Conservation (phyloP, 2,888 invertebrate species). For the Pristionchus maxplancki region DNA sequence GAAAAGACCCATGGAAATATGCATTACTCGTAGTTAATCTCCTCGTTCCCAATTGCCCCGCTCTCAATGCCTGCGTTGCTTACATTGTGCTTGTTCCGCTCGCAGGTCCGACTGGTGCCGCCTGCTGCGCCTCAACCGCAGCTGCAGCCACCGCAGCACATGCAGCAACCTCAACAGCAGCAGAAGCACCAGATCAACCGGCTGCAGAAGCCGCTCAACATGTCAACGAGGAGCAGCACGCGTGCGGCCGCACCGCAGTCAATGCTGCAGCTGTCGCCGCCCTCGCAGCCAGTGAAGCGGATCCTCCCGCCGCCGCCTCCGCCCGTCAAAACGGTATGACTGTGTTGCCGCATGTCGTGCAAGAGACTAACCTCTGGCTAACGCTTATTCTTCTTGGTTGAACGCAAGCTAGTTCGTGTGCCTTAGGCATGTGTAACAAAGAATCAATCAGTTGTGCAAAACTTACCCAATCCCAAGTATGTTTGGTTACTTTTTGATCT, state of each 20-base stretch:
- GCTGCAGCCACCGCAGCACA: not conserved
- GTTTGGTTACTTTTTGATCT: not conserved
- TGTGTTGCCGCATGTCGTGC: not conserved
- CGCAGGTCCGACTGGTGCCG: constrained; percentile 2
- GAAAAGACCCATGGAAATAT: not conserved
- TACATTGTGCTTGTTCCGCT: not conserved
- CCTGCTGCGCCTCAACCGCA: not conserved
- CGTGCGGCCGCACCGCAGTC: not conserved
- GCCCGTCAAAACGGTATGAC: constrained; percentile 41
- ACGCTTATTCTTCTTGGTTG: not conserved
- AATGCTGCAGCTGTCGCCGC: constrained; percentile 17
- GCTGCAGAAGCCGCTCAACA: not conserved
- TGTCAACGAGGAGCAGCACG: constrained; percentile 5
- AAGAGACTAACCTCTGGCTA: constrained; percentile 5
- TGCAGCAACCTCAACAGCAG: not conserved
- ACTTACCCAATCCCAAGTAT: no score
- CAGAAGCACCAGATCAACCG: not conserved
- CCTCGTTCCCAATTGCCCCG: not conserved
- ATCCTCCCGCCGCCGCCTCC: not conserved
- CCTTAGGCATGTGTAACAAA: not conserved
- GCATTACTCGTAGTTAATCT: not conserved
- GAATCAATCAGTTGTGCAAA: not conserved
- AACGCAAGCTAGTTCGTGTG: not conserved
- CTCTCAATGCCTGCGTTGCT: constrained; percentile 18
- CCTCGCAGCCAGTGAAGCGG: not conserved